These are phyloP conservation scores for Pogonus chalceus DNA, from an alignment of 1,140 invertebrate species.

Conservation along the genomic window DNA sequence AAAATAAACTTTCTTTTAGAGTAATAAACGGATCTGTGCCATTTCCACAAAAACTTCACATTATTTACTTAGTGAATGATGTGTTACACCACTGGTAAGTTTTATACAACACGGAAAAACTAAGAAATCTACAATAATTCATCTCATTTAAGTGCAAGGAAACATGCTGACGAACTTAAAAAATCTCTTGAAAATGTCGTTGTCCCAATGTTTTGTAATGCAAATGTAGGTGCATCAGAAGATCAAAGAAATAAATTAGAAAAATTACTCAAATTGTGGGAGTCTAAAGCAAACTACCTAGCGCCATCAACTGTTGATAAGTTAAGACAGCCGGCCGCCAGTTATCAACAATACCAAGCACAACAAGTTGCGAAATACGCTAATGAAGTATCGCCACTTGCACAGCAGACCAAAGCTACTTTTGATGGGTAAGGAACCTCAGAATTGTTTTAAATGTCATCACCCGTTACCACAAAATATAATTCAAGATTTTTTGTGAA, in stretches of 20 bases:
- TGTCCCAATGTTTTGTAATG: constrained; percentile 93
- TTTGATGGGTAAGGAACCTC: constrained; percentile 51
- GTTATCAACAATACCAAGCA: constrained; percentile 76
- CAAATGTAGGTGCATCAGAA: constrained; percentile 67
- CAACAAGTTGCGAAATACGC: constrained; percentile 69
- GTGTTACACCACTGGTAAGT: constrained; percentile 93
- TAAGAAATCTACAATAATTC: constrained; percentile 10
- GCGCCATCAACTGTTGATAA: constrained; percentile 73
- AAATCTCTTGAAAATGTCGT: constrained; percentile 86
- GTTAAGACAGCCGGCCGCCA: constrained; percentile 64
- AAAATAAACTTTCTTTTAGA: constrained; percentile 41
- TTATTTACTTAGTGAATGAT: constrained; percentile 97
- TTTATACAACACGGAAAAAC: constrained; percentile 17
- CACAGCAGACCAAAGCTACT: constrained; percentile 61
- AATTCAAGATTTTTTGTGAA: no score
- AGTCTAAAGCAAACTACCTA: constrained; percentile 92
- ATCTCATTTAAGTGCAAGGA: constrained; percentile 61
- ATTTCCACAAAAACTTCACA: constrained; percentile 87
- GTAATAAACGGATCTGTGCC: constrained; percentile 63
- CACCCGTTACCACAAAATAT: no score
- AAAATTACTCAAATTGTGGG: constrained; percentile 89
- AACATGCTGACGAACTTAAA: constrained; percentile 87
- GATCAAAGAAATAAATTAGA: constrained; percentile 83
- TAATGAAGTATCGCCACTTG: constrained; percentile 61
- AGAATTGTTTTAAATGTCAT: no score